Percentiles rank a stretch among this genome's conserved stretches.
These are phyloP conservation scores for Aphidius ervi DNA, from an alignment of 1,140 invertebrate species.

Conservation along the genomic window DNA sequence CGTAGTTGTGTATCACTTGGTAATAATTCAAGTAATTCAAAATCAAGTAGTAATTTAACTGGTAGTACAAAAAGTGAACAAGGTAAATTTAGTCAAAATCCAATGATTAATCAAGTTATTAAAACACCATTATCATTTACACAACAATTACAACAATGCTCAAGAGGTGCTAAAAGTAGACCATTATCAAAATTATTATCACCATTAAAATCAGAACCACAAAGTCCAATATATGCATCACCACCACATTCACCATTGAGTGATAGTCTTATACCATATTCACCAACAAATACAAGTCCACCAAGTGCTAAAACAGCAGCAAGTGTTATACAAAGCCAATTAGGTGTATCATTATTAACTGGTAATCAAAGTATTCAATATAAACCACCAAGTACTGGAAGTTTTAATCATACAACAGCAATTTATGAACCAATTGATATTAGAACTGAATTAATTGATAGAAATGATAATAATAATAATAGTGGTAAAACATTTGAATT, in stretches of 20 bases:
- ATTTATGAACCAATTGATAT: constrained; percentile 51
- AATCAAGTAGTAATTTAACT: constrained; percentile 68
- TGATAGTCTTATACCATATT: constrained; percentile 57
- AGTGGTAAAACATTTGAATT: constrained; percentile 46
- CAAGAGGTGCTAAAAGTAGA: constrained; percentile 57
- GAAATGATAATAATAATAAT: constrained; percentile 29
- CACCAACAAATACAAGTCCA: constrained; percentile 49
- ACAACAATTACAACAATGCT: constrained; percentile 70
- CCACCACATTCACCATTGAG: constrained; percentile 79
- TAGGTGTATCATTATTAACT: constrained; percentile 45
- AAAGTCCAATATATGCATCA: constrained; percentile 78
- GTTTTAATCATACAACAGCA: constrained; percentile 44
- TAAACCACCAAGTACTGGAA: constrained; percentile 37
- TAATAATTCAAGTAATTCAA: constrained; percentile 68
- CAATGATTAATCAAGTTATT: constrained; percentile 44
- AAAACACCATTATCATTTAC: constrained; percentile 65
- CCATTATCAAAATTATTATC: constrained; percentile 62
- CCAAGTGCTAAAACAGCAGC: constrained; percentile 49
- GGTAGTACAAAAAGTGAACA: constrained; percentile 64
- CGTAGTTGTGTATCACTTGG: constrained; percentile 69
- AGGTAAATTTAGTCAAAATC: constrained; percentile 53
- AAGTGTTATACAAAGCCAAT: constrained; percentile 48
- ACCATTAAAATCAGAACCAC: constrained; percentile 70
- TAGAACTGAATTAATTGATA: constrained; percentile 46
- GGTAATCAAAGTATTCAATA: constrained; percentile 47